phyloP scores from a whole-genome alignment of 2,797 vertebrate genomes.

The Saxicola maurus region DNA sequence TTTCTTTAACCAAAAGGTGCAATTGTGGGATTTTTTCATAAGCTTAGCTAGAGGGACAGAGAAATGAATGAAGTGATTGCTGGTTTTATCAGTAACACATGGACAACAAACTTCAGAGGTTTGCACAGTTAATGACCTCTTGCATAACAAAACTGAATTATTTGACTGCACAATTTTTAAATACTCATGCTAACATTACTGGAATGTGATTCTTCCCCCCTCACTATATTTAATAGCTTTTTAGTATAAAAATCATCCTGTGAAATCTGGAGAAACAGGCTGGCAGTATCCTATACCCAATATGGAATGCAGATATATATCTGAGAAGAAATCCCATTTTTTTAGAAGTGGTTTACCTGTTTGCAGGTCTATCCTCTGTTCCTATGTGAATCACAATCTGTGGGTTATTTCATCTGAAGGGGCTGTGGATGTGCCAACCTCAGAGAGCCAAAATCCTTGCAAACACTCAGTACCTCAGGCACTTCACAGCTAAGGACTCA shows the following conservation, averaged over 20 bases:
- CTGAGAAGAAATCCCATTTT: neutral
- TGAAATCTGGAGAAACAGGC: neutral
- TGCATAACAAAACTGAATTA: neutral
- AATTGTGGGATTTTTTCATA: neutral
- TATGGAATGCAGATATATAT: neutral
- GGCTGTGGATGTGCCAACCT: neutral
- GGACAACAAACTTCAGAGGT: neutral
- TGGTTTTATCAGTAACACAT: fast-evolving
- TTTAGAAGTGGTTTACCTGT: neutral
- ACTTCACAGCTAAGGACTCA: neutral
- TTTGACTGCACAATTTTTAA: neutral
- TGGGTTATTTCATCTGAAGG: neutral
- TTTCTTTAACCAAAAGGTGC: neutral
- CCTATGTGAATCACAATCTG: neutral
- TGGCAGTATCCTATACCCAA: neutral
- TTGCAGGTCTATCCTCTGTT: neutral
- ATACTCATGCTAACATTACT: neutral
- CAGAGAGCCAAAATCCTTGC: neutral
- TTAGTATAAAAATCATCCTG: neutral
- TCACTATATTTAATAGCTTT: neutral
- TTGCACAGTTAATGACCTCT: neutral
- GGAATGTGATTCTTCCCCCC: neutral
- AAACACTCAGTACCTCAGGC: neutral
- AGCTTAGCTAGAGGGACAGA: neutral
- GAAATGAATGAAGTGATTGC: neutral